Evolutionary conservation across 2,797 vertebrate species (phyloP), one percentile per base, ranked within the genome.

Genomic region (Furcifer pardalis): DNA sequence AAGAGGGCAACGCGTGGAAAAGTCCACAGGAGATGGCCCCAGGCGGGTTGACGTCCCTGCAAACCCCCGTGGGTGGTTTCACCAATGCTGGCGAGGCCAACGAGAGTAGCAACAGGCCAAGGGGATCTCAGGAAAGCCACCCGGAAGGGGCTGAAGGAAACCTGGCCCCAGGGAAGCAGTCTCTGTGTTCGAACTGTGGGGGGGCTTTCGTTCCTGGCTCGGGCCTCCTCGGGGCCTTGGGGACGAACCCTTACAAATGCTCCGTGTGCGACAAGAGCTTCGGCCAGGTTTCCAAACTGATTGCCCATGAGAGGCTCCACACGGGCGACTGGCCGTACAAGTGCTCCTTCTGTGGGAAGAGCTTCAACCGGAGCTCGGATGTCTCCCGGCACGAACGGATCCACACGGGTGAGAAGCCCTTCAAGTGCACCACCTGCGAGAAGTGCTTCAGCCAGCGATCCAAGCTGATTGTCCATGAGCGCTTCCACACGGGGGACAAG

Each of bases 381-480:
- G 91, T 94, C 44, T 83, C 91, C 35, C 89, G 91, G 5, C 92
- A 94, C 0, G 89, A 91, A 80, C 65, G 90, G 42, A 94, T 88
- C 27, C 91, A 93, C 83, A 91, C 91, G 0, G 91, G 93, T 0
- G 91, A 94, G 83, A 94, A 93, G 86, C 94, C 91, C 0, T 93
- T 91, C 8, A 63, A 82, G 73, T 94, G 93, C 62, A 32, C 71
- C 19, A 91, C 93, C 9, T 93, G 93, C 0, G 87, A 91, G 13
- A 87, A 85, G 21, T 88, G 93, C 84, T 94, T 94, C 23, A 93
- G 92, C 52, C 86, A 92, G 52, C 91, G 91, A 37, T 94, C 94
- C 0, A 93, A 94, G 87, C 92, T 95, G 42, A 93, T 92, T 65
- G 90, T 91, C 2, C 95, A 95, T 63, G 90, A 90, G 77, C 65